Evolutionary conservation across 2,888 invertebrate species (phyloP).

Genomic region (Scrobipalpa costella): DNA sequence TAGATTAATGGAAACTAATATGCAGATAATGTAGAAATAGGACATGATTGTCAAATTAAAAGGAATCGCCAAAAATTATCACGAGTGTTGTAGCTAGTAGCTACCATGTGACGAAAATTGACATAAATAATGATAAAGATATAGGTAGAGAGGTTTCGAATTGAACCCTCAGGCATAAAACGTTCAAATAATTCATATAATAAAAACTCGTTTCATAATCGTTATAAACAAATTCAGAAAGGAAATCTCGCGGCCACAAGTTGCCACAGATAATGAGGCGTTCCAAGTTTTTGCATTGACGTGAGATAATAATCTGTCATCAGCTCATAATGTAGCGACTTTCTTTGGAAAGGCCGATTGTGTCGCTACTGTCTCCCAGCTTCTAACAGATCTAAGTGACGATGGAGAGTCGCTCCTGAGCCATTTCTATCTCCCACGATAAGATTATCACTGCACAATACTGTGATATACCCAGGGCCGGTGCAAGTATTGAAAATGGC

Average conservation of each 20-base stretch:
- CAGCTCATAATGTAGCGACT: conserved; percentile 33
- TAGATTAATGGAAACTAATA: too few species aligned
- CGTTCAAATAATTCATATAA: neutral
- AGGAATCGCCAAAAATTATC: too few species aligned
- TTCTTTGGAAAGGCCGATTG: conserved; percentile 36
- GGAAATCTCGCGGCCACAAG: neutral
- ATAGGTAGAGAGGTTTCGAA: too few species aligned
- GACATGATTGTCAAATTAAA: too few species aligned
- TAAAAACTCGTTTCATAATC: neutral
- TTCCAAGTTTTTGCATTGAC: conserved; percentile 28
- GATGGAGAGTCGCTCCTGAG: conserved; percentile 32
- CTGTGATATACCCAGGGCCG: conserved; percentile 25
- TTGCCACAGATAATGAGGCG: conserved; percentile 21
- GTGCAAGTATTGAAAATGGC: conserved; percentile 14
- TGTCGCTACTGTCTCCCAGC: conserved; percentile 34
- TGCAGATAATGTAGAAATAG: too few species aligned
- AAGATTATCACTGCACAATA: conserved; percentile 37
- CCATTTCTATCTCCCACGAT: conserved; percentile 44
- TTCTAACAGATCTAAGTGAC: conserved; percentile 11
- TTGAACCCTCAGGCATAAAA: too few species aligned
- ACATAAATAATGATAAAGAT: too few species aligned
- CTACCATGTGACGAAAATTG: too few species aligned
- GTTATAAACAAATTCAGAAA: neutral
- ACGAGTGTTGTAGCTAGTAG: too few species aligned
- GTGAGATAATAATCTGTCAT: conserved; percentile 33